Base-by-base conservation (phyloP, 64 coral and sea anemone genomes). In the Astreopora myriophthalma region DNA sequence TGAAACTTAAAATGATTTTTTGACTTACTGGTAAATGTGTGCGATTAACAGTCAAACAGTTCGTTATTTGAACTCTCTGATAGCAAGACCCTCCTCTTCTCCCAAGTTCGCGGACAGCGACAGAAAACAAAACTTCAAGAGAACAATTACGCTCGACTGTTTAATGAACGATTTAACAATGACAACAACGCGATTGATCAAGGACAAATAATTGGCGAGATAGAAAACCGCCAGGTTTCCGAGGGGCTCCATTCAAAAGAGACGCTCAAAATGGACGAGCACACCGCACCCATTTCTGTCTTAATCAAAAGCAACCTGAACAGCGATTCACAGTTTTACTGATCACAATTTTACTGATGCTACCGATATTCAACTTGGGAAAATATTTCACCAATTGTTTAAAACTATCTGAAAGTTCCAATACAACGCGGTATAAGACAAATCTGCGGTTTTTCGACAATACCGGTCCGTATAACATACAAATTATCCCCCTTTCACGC, bases 141-240 rank as follows among this genome's bases (percentile, higher is more conserved):
- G n/a, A n/a, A n/a, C n/a, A n/a, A n/a, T n/a, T n/a, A n/a, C n/a
- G n/a, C n/a, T n/a, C n/a, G n/a, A n/a, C n/a, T n/a, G 62, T 26
- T 66, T 26, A 27, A 51, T 19, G 10, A 51, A 51, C 44, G 46
- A 13, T 25, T 17, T 19, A 51, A 3, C 26, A 78, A 46, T 49
- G 10, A n/a, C 14, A 49, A n/a, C 19, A 33, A 34, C 28, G 4
- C 28, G 12, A 33, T 16, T 17, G 11, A 10, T 51, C n/a, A 78
- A 78, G 42, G 26, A 6, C 16, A 78, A 49, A 51, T 29, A 49
- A 49, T 42, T 80, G 1, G 27, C 5, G 19, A 8, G 19, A 51
- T 22, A 0, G 22, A 77, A 55, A 58, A 80, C 76, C 76, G n/a
- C 76, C n/a, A 20, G 29, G 76, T 80, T 80, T 80, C 76, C 76